phyloP scores from a whole-genome alignment of 1,140 invertebrate species.

The Chelonus insularis region DNA sequence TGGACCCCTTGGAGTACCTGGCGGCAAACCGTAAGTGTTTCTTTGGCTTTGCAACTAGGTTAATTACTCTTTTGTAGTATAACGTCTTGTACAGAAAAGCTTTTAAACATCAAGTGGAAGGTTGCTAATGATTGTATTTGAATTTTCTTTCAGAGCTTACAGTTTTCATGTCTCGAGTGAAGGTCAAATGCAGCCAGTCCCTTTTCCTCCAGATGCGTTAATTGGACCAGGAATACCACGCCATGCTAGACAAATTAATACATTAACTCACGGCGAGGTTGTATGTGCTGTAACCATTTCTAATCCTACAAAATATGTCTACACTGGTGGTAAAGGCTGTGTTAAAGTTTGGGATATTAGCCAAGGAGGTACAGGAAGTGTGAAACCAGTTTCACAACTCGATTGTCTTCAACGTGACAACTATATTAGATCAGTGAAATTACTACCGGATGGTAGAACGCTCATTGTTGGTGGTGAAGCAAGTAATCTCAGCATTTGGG shows the following conservation, averaged over 20 bases:
- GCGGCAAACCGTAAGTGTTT: constrained; percentile 87
- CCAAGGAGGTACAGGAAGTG: constrained; percentile 77
- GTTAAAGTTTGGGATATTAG: constrained; percentile 96
- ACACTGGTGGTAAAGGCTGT: constrained; percentile 97
- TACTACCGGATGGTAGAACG: constrained; percentile 95
- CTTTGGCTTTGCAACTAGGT: constrained; percentile 23
- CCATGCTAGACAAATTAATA: constrained; percentile 88
- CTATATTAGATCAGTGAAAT: constrained; percentile 91
- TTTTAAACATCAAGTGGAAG: not conserved
- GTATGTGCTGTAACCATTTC: constrained; percentile 90
- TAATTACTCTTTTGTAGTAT: constrained; percentile 21
- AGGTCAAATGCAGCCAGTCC: constrained; percentile 91
- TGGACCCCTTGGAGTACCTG: constrained; percentile 77
- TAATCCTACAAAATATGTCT: constrained; percentile 92
- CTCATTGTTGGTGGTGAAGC: constrained; percentile 98
- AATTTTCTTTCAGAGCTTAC: constrained; percentile 74
- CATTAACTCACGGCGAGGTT: constrained; percentile 90
- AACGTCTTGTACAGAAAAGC: not conserved
- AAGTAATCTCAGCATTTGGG: constrained; percentile 95
- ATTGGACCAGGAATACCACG: constrained; percentile 92
- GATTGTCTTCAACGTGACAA: constrained; percentile 97
- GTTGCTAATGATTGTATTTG: not conserved
- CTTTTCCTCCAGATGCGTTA: constrained; percentile 93
- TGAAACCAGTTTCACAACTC: constrained; percentile 81
- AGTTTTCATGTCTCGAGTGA: constrained; percentile 90